Evolutionary conservation across 2,113 vertebrate species (phyloP), one percentile per base, ranked within the genome.

Genomic region (Ictalurus punctatus): DNA sequence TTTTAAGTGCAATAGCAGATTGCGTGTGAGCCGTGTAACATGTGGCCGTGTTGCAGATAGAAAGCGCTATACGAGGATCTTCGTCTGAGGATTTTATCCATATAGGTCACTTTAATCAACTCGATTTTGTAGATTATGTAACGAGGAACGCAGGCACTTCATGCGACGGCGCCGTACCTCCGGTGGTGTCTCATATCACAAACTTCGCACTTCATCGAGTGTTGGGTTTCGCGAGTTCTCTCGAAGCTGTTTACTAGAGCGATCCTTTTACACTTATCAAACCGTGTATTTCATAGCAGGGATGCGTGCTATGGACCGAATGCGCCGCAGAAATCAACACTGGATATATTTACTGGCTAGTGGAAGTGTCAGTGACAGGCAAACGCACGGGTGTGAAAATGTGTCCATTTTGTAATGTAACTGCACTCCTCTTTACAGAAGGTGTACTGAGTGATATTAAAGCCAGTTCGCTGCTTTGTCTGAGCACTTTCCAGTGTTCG

Each of bases 311-410:
- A 94, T 91, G 91, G 92, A 94, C 94, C 93, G 95, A 93, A 92
- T 94, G 94, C 95, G 95, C 30, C 95, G 92, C 44, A 92, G 96
- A 96, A 96, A 96, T 96, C 95, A 96, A 94, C 94, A 96, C 91
- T 71, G 93, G 93, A 94, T 95, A 88, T 95, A 93, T 96, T 93
- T 95, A 94, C 93, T 94, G 94, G 92, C 93, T 91, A 90, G 93
- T 93, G 86, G 88, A 91, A 84, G 87, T 91, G 91, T 90, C 89
- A 92, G 85, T 89, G 92, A 93, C 91, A 91, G 87, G 87, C 65
- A 25, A 78, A 83, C 34, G 44, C 54, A 25, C 13, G 37, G 91
- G 90, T 93, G 93, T 92, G 89, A 92, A 93, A 90, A 93, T 87
- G 83, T 89, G 52, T 40, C 67, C 71, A 69, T 83, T 89, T 48